Base-by-base conservation (phyloP, 1,140 invertebrate species). In the Oedothorax gibbosus region DNA sequence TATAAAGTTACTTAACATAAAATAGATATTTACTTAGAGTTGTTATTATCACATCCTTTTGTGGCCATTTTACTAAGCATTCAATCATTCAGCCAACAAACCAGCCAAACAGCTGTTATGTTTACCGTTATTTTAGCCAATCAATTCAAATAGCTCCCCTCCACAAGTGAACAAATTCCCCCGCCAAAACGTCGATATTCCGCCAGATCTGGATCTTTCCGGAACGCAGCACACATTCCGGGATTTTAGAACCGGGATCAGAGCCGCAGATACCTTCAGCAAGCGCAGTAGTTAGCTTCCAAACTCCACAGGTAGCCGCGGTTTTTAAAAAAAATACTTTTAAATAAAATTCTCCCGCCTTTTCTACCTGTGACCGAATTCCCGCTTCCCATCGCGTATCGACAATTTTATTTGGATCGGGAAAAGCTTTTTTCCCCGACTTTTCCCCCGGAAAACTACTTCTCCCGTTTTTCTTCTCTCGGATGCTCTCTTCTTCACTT, bases 211-310 rank as follows among this genome's bases (percentile, higher is more conserved):
- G 7, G 35, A n/a, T 15, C 21, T n/a, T 7, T 35, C 60, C 73
- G 12, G 56, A 49, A 49, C n/a, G 73, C 54, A 65, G 21, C 56
- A 18, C 21, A 62, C 57, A 53, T 79, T 79, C 76, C 76, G 62
- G 76, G 76, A 79, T 66, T 79, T 68, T 51, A 54, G 76, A 79
- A 54, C 76, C 76, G 49, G 76, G 76, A 66, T 54, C 76, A 79
- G 76, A 54, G 62, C 64, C 76, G 50, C 62, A 79, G 62, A 66
- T 79, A 35, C 76, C 76, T 50, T 66, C 76, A 68, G 20, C 62
- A 54, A 68, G 76, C 62, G 18, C 35, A 79, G 76, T 79, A 79
- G 76, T 66, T 79, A 66, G 35, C 49, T 35, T 68, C 10, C 35
- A 79, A 14, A 51, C 62, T 79, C 64, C 62, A 79, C 62, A 79